Evolutionary conservation across 1,140 invertebrate genomes (phyloP).

Genomic region (Temnothorax nylanderi): DNA sequence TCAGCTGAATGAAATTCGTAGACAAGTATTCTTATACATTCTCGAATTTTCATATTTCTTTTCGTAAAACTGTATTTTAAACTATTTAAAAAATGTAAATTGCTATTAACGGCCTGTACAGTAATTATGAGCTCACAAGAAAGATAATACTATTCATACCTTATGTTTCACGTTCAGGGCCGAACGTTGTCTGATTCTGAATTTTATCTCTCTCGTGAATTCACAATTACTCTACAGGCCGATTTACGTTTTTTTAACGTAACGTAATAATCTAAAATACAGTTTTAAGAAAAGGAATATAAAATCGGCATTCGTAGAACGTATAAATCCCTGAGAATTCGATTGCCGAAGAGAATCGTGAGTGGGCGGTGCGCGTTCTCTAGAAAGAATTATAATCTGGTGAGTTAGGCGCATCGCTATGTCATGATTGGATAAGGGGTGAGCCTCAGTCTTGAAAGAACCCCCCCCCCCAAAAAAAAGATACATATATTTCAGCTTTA

Average conservation of each 20-base stretch:
- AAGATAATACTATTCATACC: neutral
- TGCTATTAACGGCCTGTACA: no score
- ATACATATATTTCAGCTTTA: neutral
- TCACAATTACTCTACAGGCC: no score
- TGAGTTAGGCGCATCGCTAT: neutral
- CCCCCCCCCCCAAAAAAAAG: neutral
- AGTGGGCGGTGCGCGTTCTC: neutral
- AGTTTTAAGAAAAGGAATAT: neutral
- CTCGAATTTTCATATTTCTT: neutral
- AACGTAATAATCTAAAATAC: neutral
- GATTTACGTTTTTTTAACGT: neutral
- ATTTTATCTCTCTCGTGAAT: neutral
- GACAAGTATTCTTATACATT: neutral
- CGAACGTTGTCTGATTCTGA: neutral
- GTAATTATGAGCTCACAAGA: no score
- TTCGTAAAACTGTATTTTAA: no score
- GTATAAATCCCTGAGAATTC: slow-evolving; percentile 3
- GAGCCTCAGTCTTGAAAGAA: neutral
- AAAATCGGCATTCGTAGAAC: neutral
- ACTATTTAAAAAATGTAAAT: no score
- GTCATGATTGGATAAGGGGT: neutral
- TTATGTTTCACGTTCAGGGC: neutral
- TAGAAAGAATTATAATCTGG: neutral
- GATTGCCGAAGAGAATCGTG: neutral
- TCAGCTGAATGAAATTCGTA: neutral